These are phyloP conservation scores for Cryptophagus acutangulus DNA, from an alignment of 2,888 invertebrate species.

Conservation along the genomic window DNA sequence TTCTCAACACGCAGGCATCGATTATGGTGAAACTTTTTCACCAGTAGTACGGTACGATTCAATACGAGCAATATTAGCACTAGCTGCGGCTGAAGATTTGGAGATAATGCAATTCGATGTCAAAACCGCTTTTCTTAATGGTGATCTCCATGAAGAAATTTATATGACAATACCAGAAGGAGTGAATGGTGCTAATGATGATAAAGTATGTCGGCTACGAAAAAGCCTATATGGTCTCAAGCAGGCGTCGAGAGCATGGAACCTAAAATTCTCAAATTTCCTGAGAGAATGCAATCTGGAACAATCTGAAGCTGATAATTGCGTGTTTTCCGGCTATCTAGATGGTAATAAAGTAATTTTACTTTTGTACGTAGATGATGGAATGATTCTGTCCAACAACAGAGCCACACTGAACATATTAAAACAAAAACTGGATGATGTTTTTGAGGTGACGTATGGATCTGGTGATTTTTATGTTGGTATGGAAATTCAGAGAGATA, in stretches of 20 bases:
- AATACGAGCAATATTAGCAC: conserved; percentile 1
- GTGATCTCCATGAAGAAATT: conserved; percentile 2
- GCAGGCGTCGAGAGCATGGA: conserved; percentile 1
- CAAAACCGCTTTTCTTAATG: conserved; percentile 3
- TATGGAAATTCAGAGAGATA: no score
- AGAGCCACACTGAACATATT: no score
- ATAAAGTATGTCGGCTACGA: conserved; percentile 3
- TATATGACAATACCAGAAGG: neutral
- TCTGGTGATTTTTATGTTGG: no score
- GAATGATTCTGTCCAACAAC: no score
- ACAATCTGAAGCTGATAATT: neutral
- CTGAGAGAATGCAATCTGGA: neutral
- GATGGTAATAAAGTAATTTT: no score
- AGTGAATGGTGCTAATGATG: neutral
- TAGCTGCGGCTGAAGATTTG: neutral
- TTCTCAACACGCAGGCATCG: neutral
- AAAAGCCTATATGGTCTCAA: conserved; percentile 1
- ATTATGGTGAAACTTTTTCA: conserved; percentile 6
- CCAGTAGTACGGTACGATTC: neutral
- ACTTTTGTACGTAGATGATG: no score
- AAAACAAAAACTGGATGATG: no score
- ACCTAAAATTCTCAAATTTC: neutral
- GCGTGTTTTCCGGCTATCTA: no score
- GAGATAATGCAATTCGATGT: conserved; percentile 7
- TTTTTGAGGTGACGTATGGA: no score